Percentiles rank a stretch among this genome's conserved stretches.
Evolutionary conservation across 2,113 vertebrate genomes (phyloP).

Genomic region (Platichthys stellatus): DNA sequence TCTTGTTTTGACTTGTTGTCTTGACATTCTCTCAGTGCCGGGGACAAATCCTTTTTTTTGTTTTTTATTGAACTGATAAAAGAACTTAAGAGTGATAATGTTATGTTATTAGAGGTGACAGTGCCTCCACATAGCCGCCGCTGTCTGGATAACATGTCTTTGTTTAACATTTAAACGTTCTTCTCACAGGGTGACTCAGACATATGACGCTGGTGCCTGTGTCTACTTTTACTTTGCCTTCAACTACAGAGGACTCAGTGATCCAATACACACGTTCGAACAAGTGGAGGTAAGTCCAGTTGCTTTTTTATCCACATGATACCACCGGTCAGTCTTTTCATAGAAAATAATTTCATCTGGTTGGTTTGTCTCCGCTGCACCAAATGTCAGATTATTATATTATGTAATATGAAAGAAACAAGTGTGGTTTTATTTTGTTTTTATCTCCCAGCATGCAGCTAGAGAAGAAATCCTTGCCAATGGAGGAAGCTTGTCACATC

Average conservation of each 20-base stretch:
- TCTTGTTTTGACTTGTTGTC: too few species aligned
- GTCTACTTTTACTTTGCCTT: constrained; percentile 99
- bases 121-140: constrained; percentile 13
- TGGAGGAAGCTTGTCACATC: constrained; percentile 97
- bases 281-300: constrained; percentile 91
- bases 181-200: constrained; percentile 92
- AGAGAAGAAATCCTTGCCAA: constrained; percentile 98
- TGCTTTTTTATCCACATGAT: neutral
- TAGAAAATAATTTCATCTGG: neutral
- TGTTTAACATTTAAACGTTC: constrained; percentile 21
- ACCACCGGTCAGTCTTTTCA: neutral
- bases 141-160: constrained; percentile 39
- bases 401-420: neutral
- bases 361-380: neutral
- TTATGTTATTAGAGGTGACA: constrained; percentile 61
- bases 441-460: constrained; percentile 88
- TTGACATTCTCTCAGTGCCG: too few species aligned
- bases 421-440: constrained; percentile 4
- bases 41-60: too few species aligned
- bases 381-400: neutral
- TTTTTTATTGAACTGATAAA: constrained; percentile 37
- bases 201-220: constrained; percentile 95
- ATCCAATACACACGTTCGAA: constrained; percentile 93
- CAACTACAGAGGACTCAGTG: constrained; percentile 97
- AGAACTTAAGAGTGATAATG: constrained; percentile 59